phyloP scores from a whole-genome alignment of 2,797 vertebrate species.

The Cephalopachus bancanus region DNA sequence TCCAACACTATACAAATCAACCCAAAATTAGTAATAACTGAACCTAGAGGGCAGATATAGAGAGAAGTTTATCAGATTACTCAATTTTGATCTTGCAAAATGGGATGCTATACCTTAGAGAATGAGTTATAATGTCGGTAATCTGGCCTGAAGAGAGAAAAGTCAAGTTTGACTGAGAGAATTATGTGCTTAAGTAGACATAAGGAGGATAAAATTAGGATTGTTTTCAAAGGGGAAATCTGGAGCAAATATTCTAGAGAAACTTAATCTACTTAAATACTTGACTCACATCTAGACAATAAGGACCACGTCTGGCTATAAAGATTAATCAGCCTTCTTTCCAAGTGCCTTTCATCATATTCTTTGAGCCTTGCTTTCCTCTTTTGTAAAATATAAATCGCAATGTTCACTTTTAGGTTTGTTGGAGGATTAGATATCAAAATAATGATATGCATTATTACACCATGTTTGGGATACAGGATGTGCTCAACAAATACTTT shows the following conservation, averaged over 20 bases:
- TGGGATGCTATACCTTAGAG: not conserved
- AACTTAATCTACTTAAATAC: not conserved
- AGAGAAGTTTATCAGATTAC: not conserved
- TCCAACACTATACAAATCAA: not conserved
- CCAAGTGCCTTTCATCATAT: not conserved
- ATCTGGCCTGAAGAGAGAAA: not conserved
- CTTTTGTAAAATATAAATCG: not conserved
- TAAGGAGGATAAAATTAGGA: not conserved
- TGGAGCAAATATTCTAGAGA: not conserved
- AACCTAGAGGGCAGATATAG: not conserved
- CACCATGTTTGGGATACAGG: not conserved
- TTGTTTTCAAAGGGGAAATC: not conserved
- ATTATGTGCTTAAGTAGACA: not conserved
- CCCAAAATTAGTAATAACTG: not conserved
- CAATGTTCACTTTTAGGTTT: not conserved
- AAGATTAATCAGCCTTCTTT: not conserved
- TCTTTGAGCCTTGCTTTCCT: not conserved
- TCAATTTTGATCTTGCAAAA: not conserved
- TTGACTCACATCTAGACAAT: not conserved
- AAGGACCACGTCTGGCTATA: not conserved
- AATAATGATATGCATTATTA: slow-evolving; percentile 23
- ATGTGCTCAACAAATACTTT: not conserved
- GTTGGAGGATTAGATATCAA: not conserved
- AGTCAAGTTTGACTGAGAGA: not conserved
- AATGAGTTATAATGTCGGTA: not conserved